These are phyloP conservation scores for Limnodromus scolopaceus DNA, from an alignment of 2,797 vertebrate species.

Conservation along the genomic window DNA sequence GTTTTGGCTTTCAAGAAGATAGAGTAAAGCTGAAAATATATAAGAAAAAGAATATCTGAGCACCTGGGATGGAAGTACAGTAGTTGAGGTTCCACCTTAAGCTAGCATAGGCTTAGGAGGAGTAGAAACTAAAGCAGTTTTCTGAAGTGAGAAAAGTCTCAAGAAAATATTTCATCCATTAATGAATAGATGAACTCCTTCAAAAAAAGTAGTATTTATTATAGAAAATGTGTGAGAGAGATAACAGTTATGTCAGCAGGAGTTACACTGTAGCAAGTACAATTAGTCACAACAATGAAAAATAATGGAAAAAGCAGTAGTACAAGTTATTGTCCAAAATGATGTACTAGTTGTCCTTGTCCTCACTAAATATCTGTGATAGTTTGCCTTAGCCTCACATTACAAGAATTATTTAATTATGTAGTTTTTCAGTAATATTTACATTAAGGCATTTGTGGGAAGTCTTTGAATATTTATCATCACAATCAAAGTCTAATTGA, in stretches of 20 bases:
- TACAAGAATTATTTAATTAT: background rate
- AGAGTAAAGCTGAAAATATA: background rate
- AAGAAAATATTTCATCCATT: background rate
- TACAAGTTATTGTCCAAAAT: background rate
- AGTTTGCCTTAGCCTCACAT: background rate
- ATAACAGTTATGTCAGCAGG: background rate
- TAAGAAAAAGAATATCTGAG: background rate
- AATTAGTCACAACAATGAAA: background rate
- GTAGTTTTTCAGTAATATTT: background rate
- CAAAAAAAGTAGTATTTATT: background rate
- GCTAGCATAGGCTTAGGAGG: background rate
- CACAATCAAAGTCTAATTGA: background rate
- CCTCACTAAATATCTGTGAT: background rate
- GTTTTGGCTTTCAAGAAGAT: background rate
- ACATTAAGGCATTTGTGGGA: background rate
- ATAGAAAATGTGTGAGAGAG: background rate
- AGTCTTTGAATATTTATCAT: background rate
- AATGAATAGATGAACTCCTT: background rate
- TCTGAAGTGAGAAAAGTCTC: background rate
- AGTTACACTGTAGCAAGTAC: background rate
- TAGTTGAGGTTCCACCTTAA: background rate
- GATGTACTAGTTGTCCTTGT: background rate
- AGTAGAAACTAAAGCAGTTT: background rate
- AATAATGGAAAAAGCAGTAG: background rate
- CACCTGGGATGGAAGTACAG: background rate